Evolutionary conservation across 23 tunicate species (phyloP).

Genomic region (Oikopleura vanhoeffeni): DNA sequence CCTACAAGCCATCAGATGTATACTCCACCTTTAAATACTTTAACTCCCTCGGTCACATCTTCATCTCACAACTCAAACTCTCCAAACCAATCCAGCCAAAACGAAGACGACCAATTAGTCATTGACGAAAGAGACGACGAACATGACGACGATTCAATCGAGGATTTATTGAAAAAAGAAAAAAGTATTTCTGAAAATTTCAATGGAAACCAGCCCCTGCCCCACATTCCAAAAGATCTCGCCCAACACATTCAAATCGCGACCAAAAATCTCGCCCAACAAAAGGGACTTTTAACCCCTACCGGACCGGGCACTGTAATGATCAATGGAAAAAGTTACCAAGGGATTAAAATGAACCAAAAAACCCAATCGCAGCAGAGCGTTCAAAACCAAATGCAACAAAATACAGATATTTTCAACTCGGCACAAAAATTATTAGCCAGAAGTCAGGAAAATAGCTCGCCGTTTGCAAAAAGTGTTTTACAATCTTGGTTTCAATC

Average conservation of each 20-base stretch:
- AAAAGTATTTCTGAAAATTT: not conserved
- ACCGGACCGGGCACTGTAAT: not conserved
- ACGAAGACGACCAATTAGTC: not conserved
- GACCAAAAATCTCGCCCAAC: not conserved
- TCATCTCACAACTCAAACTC: not conserved
- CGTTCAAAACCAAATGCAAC: not conserved
- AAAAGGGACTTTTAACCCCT: not conserved
- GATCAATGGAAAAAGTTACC: not conserved
- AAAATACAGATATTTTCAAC: not conserved
- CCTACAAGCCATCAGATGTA: not conserved
- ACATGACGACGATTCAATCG: not conserved
- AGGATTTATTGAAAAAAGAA: not conserved
- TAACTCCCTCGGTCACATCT: not conserved
- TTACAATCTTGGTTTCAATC: not conserved
- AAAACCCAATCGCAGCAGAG: not conserved
- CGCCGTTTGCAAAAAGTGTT: not conserved
- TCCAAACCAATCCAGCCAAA: conserved; percentile 12
- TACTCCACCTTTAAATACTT: not conserved
- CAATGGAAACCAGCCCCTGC: not conserved
- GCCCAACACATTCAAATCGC: not conserved
- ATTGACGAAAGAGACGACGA: not conserved
- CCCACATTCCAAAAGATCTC: conserved; percentile 11
- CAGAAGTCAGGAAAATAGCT: not conserved
- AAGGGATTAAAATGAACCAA: not conserved
- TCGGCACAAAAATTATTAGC: not conserved